Percentiles rank a stretch among this genome's conserved stretches.
Evolutionary conservation across 1,140 invertebrate species (phyloP).

Genomic region (Drosophila grimshawi): DNA sequence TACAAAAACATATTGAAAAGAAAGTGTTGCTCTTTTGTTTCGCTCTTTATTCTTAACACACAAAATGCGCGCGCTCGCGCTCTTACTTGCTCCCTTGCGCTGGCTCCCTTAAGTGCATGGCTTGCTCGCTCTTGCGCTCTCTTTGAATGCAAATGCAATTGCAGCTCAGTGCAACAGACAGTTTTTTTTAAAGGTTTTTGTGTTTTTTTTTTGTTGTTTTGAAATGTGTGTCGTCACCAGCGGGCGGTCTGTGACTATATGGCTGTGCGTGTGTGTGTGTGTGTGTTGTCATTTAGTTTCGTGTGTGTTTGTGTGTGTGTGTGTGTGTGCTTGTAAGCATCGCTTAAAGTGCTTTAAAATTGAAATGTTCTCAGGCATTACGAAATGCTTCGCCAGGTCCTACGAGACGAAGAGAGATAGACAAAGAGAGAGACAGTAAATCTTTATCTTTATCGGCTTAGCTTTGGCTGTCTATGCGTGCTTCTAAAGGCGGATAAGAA

Average conservation of each 20-base stretch:
- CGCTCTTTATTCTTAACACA: constrained; percentile 43
- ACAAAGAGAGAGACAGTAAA: constrained; percentile 31
- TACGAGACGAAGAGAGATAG: constrained; percentile 4
- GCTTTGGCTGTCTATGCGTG: constrained; percentile 58
- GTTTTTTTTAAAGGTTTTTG: constrained; percentile 42
- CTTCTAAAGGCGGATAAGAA: constrained; percentile 33
- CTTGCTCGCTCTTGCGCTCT: constrained; percentile 24
- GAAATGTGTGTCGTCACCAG: constrained; percentile 80
- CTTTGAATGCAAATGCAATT: constrained; percentile 33
- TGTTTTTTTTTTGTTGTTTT: constrained; percentile 39
- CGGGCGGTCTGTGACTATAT: constrained; percentile 14
- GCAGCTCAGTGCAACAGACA: constrained; percentile 51
- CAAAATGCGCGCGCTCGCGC: neutral
- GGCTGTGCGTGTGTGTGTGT: neutral
- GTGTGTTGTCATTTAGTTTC: neutral
- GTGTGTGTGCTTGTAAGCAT: constrained; percentile 17
- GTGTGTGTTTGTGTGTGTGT: neutral
- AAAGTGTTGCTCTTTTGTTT: constrained; percentile 59
- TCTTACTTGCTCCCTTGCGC: neutral
- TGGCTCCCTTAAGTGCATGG: constrained; percentile 21
- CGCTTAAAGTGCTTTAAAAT: constrained; percentile 65
- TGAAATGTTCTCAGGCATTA: constrained; percentile 59
- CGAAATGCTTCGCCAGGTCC: constrained; percentile 44
- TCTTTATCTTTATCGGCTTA: constrained; percentile 74
- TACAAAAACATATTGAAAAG: constrained; percentile 76